Base-by-base conservation (phyloP, 1,140 invertebrate genomes). In the Periplaneta americana region DNA sequence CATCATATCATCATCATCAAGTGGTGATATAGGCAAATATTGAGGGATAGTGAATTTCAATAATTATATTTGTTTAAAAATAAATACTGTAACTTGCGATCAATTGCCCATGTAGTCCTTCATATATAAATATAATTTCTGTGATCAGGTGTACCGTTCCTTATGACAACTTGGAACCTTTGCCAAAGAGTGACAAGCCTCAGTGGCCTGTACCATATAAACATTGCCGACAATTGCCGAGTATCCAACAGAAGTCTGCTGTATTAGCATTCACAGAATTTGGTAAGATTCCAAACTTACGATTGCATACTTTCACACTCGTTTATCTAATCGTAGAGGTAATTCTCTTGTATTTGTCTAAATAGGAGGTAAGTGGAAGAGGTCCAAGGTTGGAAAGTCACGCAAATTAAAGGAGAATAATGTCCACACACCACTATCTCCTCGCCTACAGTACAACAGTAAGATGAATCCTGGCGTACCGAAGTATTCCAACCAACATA, bases 91-190 rank as follows among this genome's bases (percentile, higher is more conserved):
- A n/a, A n/a, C n/a, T n/a, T n/a, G n/a, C n/a, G n/a, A n/a, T n/a
- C n/a, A n/a, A n/a, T n/a, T n/a, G n/a, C n/a, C n/a, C n/a, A n/a
- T n/a, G n/a, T n/a, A n/a, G 15, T 39, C 22, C 2, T 36, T 78
- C 11, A 35, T 15, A n/a, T 35, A 34, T 3, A 36, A 31, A 35
- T 78, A 35, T 9, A 32, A 28, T 35, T 37, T 78, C 36, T 36
- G 34, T 31, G 22, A 11, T 5, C 34, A 82, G 81, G 48, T 82
- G 80, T 39, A 87, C 90, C 32, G 93, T 95, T 22, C 90, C 92
- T 8, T 93, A 92, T 84, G 89, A 91, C 1, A 89, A 92, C 82
- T 85, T 96, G 75, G 91, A 93, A 83, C 93, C 94, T 1, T 85
- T 94, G 83, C 90, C 91, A 22, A 80, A 80, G 35, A 75, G 34